phyloP scores from a whole-genome alignment of 2,113 vertebrate genomes.

The Picathartes gymnocephalus region DNA sequence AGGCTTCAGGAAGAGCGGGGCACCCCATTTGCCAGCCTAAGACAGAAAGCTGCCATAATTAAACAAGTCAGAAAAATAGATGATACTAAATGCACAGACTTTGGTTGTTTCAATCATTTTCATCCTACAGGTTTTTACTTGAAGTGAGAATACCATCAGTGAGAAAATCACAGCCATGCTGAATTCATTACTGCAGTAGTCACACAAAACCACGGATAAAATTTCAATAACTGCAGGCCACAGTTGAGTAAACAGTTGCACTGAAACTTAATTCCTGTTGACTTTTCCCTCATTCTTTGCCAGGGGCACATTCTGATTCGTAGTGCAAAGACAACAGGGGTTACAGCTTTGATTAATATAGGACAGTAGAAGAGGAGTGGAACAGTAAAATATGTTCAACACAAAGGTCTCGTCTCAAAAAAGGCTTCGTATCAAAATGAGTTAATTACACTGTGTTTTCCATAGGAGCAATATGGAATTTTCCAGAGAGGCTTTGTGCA shows the following conservation, averaged over 20 bases:
- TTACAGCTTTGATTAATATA: constrained; percentile 94
- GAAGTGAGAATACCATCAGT: constrained; percentile 84
- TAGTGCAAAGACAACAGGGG: constrained; percentile 92
- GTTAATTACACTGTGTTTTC: constrained; percentile 54
- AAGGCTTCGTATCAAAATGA: constrained; percentile 63
- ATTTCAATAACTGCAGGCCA: constrained; percentile 99
- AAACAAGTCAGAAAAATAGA: constrained; percentile 50
- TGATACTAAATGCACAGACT: constrained; percentile 21
- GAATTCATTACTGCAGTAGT: constrained; percentile 97
- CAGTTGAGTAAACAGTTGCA: constrained; percentile 99
- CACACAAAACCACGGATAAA: constrained; percentile 98
- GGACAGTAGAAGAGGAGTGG: constrained; percentile 78
- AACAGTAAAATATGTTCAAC: constrained; percentile 76
- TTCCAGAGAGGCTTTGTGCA: not conserved
- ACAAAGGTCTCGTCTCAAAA: constrained; percentile 70
- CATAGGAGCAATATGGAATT: constrained; percentile 19
- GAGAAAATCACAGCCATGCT: constrained; percentile 92
- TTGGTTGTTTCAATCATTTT: constrained; percentile 68
- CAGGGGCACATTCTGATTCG: constrained; percentile 93
- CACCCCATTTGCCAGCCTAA: not conserved
- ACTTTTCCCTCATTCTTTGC: constrained; percentile 96
- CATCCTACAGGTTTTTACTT: constrained; percentile 76
- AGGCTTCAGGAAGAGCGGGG: not conserved
- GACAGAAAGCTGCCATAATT: constrained; percentile 50
- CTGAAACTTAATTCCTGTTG: constrained; percentile 99